Evolutionary conservation across 1,140 invertebrate genomes (phyloP).

Genomic region (Pseudobourletiella spinata): DNA sequence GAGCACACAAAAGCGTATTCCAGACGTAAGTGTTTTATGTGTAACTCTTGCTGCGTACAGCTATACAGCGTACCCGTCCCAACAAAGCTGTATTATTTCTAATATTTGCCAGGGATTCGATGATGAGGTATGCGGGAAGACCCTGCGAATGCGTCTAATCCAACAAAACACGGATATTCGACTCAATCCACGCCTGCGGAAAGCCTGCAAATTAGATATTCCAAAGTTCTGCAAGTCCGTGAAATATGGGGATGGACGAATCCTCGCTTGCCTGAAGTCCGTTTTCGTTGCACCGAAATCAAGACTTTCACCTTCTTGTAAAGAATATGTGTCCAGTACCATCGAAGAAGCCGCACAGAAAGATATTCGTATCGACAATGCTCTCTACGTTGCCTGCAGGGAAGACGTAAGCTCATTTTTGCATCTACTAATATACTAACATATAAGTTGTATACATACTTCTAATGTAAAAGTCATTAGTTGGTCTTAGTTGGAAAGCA

Average conservation of each 20-base stretch:
- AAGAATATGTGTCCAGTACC: conserved; percentile 50
- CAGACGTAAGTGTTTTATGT: no score
- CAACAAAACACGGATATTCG: conserved; percentile 87
- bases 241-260: conserved; percentile 35
- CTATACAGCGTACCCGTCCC: no score
- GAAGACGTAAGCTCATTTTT: conserved; percentile 25
- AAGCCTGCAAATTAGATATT: conserved; percentile 61
- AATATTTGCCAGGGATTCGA: conserved; percentile 53
- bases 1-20: no score
- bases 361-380: conserved; percentile 47
- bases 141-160: conserved; percentile 80
- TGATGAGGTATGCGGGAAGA: conserved; percentile 63
- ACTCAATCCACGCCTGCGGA: conserved; percentile 72
- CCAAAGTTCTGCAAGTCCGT: conserved; percentile 55
- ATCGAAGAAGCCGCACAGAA: conserved; percentile 48
- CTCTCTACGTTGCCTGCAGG: conserved; percentile 25
- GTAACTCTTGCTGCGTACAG: no score
- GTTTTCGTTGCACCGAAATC: conserved; percentile 34
- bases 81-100: no score
- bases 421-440: no score
- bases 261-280: conserved; percentile 31
- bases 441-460: not conserved
- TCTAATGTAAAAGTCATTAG: not conserved
- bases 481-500: no score
- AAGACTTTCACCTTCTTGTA: conserved; percentile 41